Conservation (phyloP, 2,888 invertebrate species). For the Chymomyza caudatula region DNA sequence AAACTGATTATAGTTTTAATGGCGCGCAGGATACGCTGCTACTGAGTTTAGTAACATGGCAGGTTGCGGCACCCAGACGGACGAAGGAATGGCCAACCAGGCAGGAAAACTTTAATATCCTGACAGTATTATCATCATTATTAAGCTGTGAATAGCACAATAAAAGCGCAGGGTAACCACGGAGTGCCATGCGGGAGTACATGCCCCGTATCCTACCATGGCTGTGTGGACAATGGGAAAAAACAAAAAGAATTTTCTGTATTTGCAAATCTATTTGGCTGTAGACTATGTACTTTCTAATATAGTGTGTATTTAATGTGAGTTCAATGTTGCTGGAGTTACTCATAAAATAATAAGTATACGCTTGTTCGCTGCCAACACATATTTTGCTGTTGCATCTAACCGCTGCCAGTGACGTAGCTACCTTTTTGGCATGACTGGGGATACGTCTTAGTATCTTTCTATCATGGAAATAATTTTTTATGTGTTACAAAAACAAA, state of each 20-base stretch:
- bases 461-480: too few species aligned
- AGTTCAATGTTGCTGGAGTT: too few species aligned
- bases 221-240: constrained; percentile 16
- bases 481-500: too few species aligned
- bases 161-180: constrained; percentile 65
- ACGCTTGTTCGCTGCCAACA: too few species aligned
- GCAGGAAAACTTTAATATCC: constrained; percentile 71
- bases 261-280: too few species aligned
- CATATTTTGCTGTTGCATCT: too few species aligned
- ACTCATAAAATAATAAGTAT: too few species aligned
- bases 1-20: constrained; percentile 71
- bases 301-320: too few species aligned
- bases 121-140: constrained; percentile 72
- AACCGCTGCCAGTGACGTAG: too few species aligned
- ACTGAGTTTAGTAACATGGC: neutral
- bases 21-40: constrained; percentile 34
- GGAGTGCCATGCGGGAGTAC: constrained; percentile 34
- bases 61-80: neutral
- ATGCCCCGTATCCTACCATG: constrained; percentile 3
- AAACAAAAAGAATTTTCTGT: neutral
- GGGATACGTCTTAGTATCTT: too few species aligned
- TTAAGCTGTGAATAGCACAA: constrained; percentile 72
- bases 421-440: too few species aligned
- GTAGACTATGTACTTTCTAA: too few species aligned
- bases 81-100: constrained; percentile 5